Percentiles rank a stretch among this genome's conserved stretches.
Evolutionary conservation across 2,888 invertebrate species (phyloP).

Genomic region (Andrena hattorfiana): DNA sequence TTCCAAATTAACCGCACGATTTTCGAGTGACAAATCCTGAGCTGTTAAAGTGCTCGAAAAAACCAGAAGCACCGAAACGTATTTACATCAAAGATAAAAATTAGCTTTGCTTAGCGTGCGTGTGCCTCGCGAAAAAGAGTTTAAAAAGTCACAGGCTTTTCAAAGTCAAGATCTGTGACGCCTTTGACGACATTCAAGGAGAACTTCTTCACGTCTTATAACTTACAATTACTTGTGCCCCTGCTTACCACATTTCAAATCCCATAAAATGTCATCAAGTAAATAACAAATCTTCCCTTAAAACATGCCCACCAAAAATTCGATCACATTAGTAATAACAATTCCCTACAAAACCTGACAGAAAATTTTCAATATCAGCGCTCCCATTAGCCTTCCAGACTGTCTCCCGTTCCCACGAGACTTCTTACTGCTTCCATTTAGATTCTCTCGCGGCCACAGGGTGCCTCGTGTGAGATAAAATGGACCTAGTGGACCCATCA

Average conservation of each 20-base stretch:
- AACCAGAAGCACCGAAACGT: conserved; percentile 12
- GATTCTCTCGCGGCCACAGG: background rate
- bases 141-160: conserved; percentile 19
- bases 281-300: background rate
- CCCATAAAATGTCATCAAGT: background rate
- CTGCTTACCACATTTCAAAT: too few relatives aligned
- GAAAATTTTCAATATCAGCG: background rate
- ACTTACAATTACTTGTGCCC: background rate
- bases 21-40: background rate
- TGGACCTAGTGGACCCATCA: conserved; percentile 1
- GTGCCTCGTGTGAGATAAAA: background rate
- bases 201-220: background rate
- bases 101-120: conserved; percentile 38
- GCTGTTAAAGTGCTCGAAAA: background rate
- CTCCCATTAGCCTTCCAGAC: conserved; percentile 1
- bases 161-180: conserved; percentile 13
- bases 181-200: background rate
- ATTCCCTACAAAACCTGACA: background rate
- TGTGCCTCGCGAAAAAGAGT: conserved; percentile 6
- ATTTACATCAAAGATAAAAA: conserved; percentile 39
- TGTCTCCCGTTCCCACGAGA: background rate
- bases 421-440: conserved; percentile 13
- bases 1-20: conserved; percentile 8
- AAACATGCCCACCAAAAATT: background rate
- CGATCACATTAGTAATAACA: background rate